phyloP scores from a whole-genome alignment of 2,888 invertebrate genomes.

The Phaedon cochleariae region DNA sequence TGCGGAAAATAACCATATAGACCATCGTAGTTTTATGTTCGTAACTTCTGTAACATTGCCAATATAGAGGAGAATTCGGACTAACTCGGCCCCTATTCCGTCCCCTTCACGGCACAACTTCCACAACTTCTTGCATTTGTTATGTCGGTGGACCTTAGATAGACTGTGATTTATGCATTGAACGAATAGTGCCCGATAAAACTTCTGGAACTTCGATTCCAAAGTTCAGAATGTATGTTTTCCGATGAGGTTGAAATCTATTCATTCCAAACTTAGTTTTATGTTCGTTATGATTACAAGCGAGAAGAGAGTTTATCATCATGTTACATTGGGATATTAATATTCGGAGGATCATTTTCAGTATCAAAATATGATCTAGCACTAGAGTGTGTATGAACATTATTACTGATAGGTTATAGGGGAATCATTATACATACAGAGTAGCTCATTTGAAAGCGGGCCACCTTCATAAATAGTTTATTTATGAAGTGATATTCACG shows the following conservation, averaged over 20 bases:
- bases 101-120: slow-evolving; percentile 11
- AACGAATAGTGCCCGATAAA: slow-evolving; percentile 56
- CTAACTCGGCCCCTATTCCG: slow-evolving; percentile 29
- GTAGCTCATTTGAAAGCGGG: no score
- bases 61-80: slow-evolving; percentile 41
- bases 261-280: background rate
- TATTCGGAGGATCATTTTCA: no score
- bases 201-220: slow-evolving; percentile 40
- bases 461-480: no score
- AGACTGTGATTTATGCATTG: slow-evolving; percentile 57
- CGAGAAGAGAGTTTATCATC: background rate
- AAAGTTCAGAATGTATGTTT: background rate
- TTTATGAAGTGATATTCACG: no score
- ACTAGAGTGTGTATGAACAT: no score
- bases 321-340: no score
- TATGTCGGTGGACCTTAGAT: slow-evolving; percentile 59
- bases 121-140: slow-evolving; percentile 57
- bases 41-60: slow-evolving; percentile 42
- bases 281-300: background rate
- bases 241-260: background rate
- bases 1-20: background rate
- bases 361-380: no score
- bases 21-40: slow-evolving; percentile 44
- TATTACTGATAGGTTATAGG: no score
- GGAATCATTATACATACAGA: no score